Evolutionary conservation across 23 tunicate genomes (phyloP), one percentile per base, ranked within the genome.

Genomic region (Ciona savignyi): DNA sequence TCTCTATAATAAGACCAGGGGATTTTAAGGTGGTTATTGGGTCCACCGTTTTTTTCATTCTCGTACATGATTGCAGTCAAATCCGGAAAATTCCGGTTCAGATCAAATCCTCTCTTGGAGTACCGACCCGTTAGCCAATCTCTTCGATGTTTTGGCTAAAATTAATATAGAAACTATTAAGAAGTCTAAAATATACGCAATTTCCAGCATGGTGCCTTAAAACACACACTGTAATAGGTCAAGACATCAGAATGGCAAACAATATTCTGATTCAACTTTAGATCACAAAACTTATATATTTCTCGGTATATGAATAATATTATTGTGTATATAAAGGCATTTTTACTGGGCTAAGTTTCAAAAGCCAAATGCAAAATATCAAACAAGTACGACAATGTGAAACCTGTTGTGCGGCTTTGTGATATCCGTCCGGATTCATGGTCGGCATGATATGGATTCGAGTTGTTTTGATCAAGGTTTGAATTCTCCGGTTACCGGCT

Each of bases 391-490:
- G 61, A 49, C 15, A 49, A 15, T 20, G 20, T 49, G 20, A 49
- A 49, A 74, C 87, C 75, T 74, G 87, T 25, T 31, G 23, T 1
- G 83, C 80, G 2, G 99, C 99, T 6, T 34, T 63, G 32, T 66
- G 51, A 66, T 95, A 85, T 34, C 99, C 99, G 60, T 95, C 99
- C 0, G 99, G 99, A 74, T 95, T 95, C 99, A 95, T 95, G 23
- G 79, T 70, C 2, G 99, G 99, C 79, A 95, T 30, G 27, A 95
- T 49, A 49, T 95, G 99, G 28, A 95, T 89, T 30, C 99, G 80
- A 2, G 96, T 95, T 34, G 81, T 89, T 34, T 72, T 68, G 35
- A 95, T 69, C 71, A 95, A 4, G 1, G 24, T 72, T 48, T 35
- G 74, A 31, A 88, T 82, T 62, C 90, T 73, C 19, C 80, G 66